Evolutionary conservation across 2,797 vertebrate genomes (phyloP).

Genomic region (Erpetoichthys calabaricus): DNA sequence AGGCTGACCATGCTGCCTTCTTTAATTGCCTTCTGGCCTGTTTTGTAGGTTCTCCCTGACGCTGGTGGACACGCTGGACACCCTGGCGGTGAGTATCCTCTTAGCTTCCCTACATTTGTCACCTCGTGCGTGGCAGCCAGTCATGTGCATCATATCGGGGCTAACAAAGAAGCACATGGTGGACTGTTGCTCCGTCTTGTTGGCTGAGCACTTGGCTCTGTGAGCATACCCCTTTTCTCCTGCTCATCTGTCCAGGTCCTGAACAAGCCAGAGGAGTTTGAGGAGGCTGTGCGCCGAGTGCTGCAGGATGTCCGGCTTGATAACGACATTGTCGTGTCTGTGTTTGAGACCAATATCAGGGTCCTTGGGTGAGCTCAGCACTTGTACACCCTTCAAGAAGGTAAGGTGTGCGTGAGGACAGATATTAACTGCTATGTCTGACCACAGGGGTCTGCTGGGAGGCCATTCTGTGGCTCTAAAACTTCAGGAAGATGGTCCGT

Average conservation of each 20-base stretch:
- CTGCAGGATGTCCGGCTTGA: conserved; percentile 88
- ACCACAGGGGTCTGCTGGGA: conserved; percentile 74
- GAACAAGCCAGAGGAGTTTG: conserved; percentile 94
- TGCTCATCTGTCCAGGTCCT: conserved; percentile 57
- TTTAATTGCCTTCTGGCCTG: conserved; percentile 11
- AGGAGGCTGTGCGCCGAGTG: conserved; percentile 86
- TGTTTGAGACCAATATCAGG: conserved; percentile 97
- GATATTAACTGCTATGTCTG: not conserved
- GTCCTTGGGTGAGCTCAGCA: conserved; percentile 79
- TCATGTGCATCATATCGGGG: not conserved
- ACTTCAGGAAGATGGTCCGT: conserved; percentile 77
- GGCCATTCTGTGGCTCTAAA: conserved; percentile 92
- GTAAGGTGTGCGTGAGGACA: not conserved
- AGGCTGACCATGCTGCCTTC: no score
- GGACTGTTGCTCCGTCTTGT: not conserved
- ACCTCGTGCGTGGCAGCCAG: not conserved
- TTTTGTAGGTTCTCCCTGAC: conserved; percentile 83
- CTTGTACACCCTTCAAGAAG: not conserved
- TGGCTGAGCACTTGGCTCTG: not conserved
- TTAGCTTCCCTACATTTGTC: not conserved
- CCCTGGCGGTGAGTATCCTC: conserved; percentile 73
- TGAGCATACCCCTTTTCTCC: not conserved
- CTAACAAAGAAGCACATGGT: not conserved
- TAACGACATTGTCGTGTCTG: conserved; percentile 94
- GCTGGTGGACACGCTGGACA: conserved; percentile 92